A percentile compares a stretch with the other conserved stretches of the same genome.
phyloP scores from a whole-genome alignment of 1,140 invertebrate species.

The Apocrypta bakeri region DNA sequence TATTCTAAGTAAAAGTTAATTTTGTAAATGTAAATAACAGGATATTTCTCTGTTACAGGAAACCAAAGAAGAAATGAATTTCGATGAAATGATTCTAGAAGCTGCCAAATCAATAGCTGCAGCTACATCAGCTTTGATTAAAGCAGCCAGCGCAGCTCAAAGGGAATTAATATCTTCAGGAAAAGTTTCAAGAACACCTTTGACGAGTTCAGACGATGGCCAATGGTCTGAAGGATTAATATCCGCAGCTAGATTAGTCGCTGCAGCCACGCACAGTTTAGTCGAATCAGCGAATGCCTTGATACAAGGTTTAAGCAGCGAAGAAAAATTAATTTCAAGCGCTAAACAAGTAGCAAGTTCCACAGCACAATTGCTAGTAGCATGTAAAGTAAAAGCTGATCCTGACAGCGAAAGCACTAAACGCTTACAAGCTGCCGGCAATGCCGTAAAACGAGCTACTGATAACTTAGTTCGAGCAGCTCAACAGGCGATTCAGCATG shows the following conservation, averaged over 20 bases:
- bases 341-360: constrained; percentile 98
- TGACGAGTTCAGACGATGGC: constrained; percentile 93
- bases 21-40: constrained; percentile 1
- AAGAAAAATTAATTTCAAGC: constrained; percentile 96
- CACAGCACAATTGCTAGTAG: constrained; percentile 96
- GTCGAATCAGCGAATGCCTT: constrained; percentile 98
- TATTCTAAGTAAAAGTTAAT: too few relatives aligned
- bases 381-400: constrained; percentile 98
- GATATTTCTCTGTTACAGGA: constrained; percentile 77
- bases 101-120: constrained; percentile 98
- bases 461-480: constrained; percentile 97
- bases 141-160: constrained; percentile 96
- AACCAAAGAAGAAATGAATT: constrained; percentile 94
- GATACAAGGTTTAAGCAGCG: constrained; percentile 94
- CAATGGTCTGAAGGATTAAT: constrained; percentile 99
- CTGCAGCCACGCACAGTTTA: constrained; percentile 96
- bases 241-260: constrained; percentile 95
- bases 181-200: constrained; percentile 86
- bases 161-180: constrained; percentile 89
- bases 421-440: constrained; percentile 94
- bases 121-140: constrained; percentile 96
- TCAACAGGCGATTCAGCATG: constrained; percentile 92
- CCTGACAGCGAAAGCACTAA: constrained; percentile 94
- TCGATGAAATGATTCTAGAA: constrained; percentile 99
- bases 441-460: constrained; percentile 97